phyloP scores from a whole-genome alignment of 2,113 vertebrate species.

The Scatophagus argus region DNA sequence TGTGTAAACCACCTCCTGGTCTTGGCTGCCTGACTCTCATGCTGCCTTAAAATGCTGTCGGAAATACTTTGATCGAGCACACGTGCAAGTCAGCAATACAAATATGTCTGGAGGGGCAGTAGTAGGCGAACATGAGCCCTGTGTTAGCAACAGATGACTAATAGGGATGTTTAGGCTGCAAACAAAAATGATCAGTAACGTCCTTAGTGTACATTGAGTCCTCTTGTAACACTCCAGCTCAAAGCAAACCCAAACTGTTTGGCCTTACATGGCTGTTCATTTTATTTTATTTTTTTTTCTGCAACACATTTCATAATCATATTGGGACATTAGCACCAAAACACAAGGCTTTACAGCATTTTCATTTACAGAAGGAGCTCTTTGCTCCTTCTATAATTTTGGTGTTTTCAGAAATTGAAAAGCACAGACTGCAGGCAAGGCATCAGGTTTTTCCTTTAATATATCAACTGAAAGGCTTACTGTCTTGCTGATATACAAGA shows the following conservation, averaged over 20 bases:
- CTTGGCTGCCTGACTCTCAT: neutral
- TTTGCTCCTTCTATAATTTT: neutral
- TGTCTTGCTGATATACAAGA: neutral
- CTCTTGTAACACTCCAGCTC: no score
- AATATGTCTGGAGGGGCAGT: neutral
- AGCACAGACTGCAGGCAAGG: neutral
- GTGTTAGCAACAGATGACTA: neutral
- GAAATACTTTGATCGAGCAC: neutral
- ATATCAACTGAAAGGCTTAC: neutral
- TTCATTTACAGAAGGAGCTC: neutral
- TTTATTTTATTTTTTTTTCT: no score
- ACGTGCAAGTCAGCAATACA: neutral
- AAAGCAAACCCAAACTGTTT: neutral
- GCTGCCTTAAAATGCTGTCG: conserved; percentile 22
- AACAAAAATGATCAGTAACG: neutral
- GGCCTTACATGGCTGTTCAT: neutral
- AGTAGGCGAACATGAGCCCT: neutral
- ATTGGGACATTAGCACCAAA: neutral
- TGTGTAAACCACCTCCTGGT: conserved; percentile 20
- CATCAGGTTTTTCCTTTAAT: neutral
- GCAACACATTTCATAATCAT: neutral
- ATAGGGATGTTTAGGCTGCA: neutral
- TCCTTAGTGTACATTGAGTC: no score
- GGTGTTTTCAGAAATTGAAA: neutral
- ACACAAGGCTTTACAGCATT: neutral